Evolutionary conservation across 2,888 invertebrate genomes (phyloP).

Genomic region (Cyclophora punctaria): DNA sequence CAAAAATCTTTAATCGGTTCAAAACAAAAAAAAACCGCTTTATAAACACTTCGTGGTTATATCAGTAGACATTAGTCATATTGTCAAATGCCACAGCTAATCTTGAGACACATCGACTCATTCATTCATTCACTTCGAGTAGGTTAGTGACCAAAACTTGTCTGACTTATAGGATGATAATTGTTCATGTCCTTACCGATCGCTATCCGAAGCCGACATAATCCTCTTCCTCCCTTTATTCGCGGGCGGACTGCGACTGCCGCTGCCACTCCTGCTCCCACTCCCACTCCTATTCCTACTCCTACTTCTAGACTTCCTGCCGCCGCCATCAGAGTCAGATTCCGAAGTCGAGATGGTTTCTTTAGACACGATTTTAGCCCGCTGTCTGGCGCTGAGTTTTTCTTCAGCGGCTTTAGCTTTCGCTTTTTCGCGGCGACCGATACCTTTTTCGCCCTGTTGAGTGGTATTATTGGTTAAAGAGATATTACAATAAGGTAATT

Average conservation of each 20-base stretch:
- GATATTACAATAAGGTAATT: not conserved
- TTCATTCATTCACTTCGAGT: no score
- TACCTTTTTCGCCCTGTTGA: constrained; percentile 53
- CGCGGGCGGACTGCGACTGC: constrained; percentile 60
- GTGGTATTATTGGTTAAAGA: no score
- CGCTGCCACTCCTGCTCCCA: constrained; percentile 37
- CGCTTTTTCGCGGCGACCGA: constrained; percentile 56
- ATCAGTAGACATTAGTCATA: no score
- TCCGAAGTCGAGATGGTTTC: constrained; percentile 95
- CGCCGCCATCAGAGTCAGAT: constrained; percentile 78
- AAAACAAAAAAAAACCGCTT: no score
- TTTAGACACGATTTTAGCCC: constrained; percentile 92
- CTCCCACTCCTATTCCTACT: constrained; percentile 33
- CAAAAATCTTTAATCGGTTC: no score
- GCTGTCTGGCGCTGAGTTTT: constrained; percentile 87
- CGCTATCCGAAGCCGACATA: constrained; percentile 77
- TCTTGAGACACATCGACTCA: no score
- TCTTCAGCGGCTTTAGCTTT: constrained; percentile 68
- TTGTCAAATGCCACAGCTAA: no score
- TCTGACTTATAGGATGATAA: no score
- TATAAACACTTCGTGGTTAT: no score
- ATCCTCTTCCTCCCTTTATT: constrained; percentile 74
- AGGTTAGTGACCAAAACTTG: no score
- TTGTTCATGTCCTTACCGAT: constrained; percentile 37
- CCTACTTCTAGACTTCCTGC: constrained; percentile 45